Evolutionary conservation across 2,113 vertebrate genomes (phyloP).

Genomic region (Centropus unirufus): DNA sequence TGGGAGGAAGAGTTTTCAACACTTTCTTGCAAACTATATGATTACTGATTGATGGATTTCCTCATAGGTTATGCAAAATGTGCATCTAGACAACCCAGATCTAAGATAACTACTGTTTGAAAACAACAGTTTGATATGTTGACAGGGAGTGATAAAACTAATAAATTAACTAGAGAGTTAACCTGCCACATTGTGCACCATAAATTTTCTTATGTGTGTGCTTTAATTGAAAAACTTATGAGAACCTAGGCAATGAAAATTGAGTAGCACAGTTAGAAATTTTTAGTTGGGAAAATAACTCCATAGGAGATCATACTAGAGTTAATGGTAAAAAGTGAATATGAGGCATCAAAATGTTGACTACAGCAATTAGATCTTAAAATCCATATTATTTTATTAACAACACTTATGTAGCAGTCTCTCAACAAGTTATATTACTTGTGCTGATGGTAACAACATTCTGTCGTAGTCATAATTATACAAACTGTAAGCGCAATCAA

Average conservation of each 20-base stretch:
- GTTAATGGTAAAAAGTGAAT: neutral
- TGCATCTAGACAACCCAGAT: neutral
- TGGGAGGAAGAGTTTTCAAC: neutral
- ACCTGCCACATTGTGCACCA: neutral
- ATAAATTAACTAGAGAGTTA: neutral
- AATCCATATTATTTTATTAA: constrained; percentile 21
- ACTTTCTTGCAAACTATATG: neutral
- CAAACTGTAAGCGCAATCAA: neutral
- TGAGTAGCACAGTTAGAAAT: neutral
- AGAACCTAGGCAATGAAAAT: neutral
- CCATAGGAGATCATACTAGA: neutral
- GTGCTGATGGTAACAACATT: neutral
- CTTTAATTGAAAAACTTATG: neutral
- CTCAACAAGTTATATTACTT: neutral
- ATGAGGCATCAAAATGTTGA: neutral
- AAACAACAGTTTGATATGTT: neutral
- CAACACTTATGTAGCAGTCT: neutral
- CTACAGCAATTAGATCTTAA: neutral
- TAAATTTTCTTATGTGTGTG: neutral
- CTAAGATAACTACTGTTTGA: neutral
- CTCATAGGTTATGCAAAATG: neutral
- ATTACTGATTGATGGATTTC: neutral
- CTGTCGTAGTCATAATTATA: neutral
- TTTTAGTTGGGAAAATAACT: neutral
- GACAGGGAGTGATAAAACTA: neutral